Conservation (phyloP, 1,140 invertebrate species). For the Anastrepha ludens region DNA sequence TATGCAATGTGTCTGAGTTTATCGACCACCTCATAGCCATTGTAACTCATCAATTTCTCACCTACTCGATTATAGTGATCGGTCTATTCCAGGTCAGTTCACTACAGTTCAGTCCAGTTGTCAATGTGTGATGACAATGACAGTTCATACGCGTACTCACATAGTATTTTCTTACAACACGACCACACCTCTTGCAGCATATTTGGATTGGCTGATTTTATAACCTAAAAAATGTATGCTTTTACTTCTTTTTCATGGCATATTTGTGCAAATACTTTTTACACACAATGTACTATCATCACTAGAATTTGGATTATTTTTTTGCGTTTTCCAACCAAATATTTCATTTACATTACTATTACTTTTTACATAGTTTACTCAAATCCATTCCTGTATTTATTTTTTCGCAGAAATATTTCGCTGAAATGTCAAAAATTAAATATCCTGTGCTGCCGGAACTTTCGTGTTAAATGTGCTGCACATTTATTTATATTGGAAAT, state of each 20-base stretch:
- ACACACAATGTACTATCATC: background rate
- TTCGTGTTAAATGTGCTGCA: background rate
- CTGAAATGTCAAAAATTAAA: conserved; percentile 52
- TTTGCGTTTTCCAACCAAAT: background rate
- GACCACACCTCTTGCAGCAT: background rate
- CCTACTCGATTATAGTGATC: background rate
- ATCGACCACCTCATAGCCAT: background rate
- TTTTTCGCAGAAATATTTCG: conserved; percentile 1
- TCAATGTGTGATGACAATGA: background rate
- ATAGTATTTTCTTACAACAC: background rate
- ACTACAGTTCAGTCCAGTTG: background rate
- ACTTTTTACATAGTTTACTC: conserved; percentile 13
- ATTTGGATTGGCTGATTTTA: background rate
- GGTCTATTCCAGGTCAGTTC: too few relatives aligned
- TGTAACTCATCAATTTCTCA: background rate
- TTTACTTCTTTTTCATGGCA: background rate
- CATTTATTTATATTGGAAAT: conserved; percentile 29
- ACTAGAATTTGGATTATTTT: background rate
- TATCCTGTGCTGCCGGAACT: conserved; percentile 39
- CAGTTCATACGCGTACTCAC: background rate
- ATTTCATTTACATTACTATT: background rate
- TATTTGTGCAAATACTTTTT: background rate
- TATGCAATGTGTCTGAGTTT: background rate
- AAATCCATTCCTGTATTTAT: background rate
- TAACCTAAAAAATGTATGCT: background rate